A percentile compares a stretch with the other conserved stretches of the same genome.
These are phyloP conservation scores for Fragum whitleyi DNA, from an alignment of 2,888 invertebrate species.

Conservation along the genomic window DNA sequence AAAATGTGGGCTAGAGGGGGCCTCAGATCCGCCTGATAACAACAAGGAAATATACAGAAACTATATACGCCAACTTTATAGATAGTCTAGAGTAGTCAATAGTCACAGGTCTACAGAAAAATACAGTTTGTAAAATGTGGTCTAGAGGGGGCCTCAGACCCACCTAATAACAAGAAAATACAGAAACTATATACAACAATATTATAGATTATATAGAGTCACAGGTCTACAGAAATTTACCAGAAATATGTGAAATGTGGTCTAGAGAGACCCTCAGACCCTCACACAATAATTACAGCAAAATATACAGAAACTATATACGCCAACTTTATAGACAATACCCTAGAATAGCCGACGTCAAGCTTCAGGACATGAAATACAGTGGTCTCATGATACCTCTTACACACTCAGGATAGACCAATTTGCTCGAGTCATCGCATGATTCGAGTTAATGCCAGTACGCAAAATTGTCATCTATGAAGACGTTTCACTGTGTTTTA, in stretches of 20 bases:
- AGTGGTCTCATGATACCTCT: too few species aligned
- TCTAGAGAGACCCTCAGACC: conserved; percentile 44
- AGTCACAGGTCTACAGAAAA: conserved; percentile 48
- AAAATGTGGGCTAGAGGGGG: conserved; percentile 51
- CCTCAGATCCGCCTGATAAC: conserved; percentile 41
- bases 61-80: conserved; percentile 87
- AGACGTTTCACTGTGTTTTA: too few species aligned
- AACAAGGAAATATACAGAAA: conserved; percentile 90
- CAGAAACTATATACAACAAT: conserved; percentile 88
- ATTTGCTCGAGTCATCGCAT: too few species aligned
- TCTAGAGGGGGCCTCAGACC: conserved; percentile 45
- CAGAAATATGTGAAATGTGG: conserved; percentile 57
- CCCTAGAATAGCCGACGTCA: too few species aligned
- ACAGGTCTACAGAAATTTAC: conserved; percentile 51
- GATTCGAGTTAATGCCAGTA: too few species aligned
- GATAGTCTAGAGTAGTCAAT: conserved; percentile 14
- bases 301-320: conserved; percentile 91
- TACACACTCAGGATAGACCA: too few species aligned
- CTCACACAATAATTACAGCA: conserved; percentile 85
- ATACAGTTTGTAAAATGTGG: conserved; percentile 61
- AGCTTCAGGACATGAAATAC: too few species aligned
- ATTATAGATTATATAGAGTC: conserved; percentile 38
- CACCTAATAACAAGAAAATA: conserved; percentile 87
- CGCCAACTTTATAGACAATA: conserved; percentile 72
- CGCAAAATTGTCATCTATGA: too few species aligned